Evolutionary conservation across 2,113 vertebrate genomes (phyloP).

Genomic region (Toxotes jaculatrix): DNA sequence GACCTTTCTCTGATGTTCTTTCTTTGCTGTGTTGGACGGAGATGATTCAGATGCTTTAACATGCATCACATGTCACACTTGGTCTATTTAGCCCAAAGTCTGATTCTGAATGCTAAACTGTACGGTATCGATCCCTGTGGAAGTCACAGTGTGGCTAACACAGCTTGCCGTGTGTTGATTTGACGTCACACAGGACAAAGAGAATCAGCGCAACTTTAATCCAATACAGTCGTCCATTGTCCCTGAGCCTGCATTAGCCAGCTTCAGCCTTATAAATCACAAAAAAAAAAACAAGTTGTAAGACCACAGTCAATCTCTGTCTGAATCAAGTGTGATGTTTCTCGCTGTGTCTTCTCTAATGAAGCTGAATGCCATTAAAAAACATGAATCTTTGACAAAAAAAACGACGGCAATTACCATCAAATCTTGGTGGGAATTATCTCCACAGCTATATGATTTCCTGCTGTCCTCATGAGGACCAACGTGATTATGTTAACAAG

Average conservation of each 20-base stretch:
- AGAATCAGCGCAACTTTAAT: constrained; percentile 15
- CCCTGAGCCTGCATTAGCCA: constrained; percentile 8
- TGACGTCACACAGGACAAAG: constrained; percentile 14
- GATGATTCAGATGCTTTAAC: not conserved
- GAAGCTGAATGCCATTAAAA: constrained; percentile 6
- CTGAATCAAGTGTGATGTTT: not conserved
- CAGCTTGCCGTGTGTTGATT: constrained; percentile 27
- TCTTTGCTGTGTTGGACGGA: not conserved
- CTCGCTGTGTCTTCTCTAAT: constrained; percentile 5
- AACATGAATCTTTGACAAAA: not conserved
- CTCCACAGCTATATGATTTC: constrained; percentile 38
- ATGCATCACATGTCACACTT: not conserved
- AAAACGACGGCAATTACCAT: constrained; percentile 29
- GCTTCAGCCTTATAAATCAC: constrained; percentile 35
- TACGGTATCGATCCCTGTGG: constrained; percentile 25
- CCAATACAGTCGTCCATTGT: constrained; percentile 9
- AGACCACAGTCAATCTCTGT: not conserved
- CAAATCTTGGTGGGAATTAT: constrained; percentile 35
- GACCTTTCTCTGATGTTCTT: not conserved
- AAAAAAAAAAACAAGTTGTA: constrained; percentile 8
- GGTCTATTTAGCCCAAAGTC: constrained; percentile 11
- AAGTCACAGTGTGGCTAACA: constrained; percentile 1
- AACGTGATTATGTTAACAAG: constrained; percentile 52
- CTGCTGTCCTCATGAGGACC: constrained; percentile 38
- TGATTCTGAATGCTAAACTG: constrained; percentile 22